Conservation (phyloP, 2,888 invertebrate genomes). For the Amphipoea lucens region DNA sequence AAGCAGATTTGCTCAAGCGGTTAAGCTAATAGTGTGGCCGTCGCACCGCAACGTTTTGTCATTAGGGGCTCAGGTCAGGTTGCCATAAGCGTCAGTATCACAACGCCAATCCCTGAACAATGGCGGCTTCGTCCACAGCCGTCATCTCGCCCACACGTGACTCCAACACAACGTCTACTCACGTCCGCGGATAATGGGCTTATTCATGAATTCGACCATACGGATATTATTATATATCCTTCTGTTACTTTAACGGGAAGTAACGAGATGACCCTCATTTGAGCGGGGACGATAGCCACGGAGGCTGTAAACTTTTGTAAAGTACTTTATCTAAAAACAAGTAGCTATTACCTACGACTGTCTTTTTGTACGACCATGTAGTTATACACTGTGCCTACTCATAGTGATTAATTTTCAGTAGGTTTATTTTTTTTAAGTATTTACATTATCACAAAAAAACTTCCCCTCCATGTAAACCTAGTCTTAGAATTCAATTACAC, state of each 20-base stretch:
- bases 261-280: conserved; percentile 47
- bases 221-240: conserved; percentile 61
- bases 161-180: conserved; percentile 64
- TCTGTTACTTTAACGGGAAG: conserved; percentile 58
- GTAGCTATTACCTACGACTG: not conserved
- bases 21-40: conserved; percentile 45
- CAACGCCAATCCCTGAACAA: conserved; percentile 56
- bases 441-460: not conserved
- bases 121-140: conserved; percentile 36
- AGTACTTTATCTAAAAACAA: not conserved
- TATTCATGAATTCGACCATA: conserved; percentile 69
- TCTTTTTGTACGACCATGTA: not conserved
- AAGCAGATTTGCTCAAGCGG: conserved; percentile 42
- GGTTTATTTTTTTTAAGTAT: not conserved
- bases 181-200: conserved; percentile 70
- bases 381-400: not conserved
- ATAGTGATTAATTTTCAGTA: not conserved
- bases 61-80: conserved; percentile 41
- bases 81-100: conserved; percentile 43
- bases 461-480: not conserved
- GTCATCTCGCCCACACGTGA: conserved; percentile 59
- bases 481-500: conserved; percentile 42
- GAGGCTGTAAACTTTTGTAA: conserved; percentile 23
- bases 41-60: conserved; percentile 53
- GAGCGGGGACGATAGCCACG: not conserved